phyloP scores from a whole-genome alignment of 2,888 invertebrate genomes.

The Coleophora flavipennella region DNA sequence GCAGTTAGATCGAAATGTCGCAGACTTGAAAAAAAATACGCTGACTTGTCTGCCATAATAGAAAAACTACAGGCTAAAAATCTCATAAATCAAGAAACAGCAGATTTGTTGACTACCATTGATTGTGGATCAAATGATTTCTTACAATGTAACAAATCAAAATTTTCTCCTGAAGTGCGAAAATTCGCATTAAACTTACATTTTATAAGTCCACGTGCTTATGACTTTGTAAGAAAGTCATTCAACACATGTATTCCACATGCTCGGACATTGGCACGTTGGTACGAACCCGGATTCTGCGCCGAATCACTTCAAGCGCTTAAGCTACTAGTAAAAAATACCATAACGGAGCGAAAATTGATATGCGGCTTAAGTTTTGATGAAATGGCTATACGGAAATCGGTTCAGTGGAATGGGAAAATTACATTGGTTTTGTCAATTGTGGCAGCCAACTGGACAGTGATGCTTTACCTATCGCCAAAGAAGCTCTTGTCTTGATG shows the following conservation, averaged over 20 bases:
- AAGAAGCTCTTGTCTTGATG: conserved; percentile 9
- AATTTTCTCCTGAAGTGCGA: background rate
- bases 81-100: background rate
- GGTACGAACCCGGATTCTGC: conserved; percentile 13
- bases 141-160: background rate
- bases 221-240: conserved; percentile 12
- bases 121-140: background rate
- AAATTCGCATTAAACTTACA: conserved; percentile 6
- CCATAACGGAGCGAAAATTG: background rate
- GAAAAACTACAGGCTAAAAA: background rate
- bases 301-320: conserved; percentile 8
- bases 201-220: conserved; percentile 14
- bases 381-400: conserved; percentile 6
- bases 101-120: background rate
- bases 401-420: conserved; percentile 7
- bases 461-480: conserved; percentile 6
- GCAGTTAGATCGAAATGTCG: background rate
- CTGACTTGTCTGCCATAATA: background rate
- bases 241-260: conserved; percentile 17
- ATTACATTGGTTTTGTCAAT: conserved; percentile 8
- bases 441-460: background rate
- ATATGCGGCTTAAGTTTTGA: conserved; percentile 9
- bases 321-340: conserved; percentile 4
- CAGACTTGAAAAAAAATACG: background rate
- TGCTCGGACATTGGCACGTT: conserved; percentile 11